Conservation (phyloP, 2,113 vertebrate species). For the Phaethornis superciliosus region DNA sequence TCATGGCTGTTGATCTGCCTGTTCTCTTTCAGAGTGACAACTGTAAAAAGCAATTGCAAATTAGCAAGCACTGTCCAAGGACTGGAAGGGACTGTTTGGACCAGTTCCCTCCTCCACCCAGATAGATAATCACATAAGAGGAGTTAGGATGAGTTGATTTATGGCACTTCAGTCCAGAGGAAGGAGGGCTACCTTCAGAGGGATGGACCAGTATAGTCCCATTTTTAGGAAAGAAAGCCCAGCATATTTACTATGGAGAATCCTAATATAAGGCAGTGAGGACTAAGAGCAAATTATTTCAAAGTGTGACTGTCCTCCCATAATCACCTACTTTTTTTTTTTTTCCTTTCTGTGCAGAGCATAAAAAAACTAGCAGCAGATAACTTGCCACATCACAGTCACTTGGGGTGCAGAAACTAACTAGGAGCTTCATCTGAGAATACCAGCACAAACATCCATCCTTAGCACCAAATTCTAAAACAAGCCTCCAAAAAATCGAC, state of each 20-base stretch:
- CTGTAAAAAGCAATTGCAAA: neutral
- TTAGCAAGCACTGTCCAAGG: neutral
- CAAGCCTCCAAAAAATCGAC: neutral
- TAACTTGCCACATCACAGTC: neutral
- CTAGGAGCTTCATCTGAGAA: neutral
- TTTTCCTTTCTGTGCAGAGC: neutral
- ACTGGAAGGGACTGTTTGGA: neutral
- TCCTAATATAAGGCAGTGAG: neutral
- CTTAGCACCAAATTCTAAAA: neutral
- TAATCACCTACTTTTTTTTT: neutral
- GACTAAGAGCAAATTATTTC: neutral
- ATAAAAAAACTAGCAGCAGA: neutral
- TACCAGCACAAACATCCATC: neutral
- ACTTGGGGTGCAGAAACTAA: neutral
- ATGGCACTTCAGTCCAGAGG: neutral
- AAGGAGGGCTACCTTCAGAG: neutral
- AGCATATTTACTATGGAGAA: neutral
- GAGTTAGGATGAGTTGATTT: neutral
- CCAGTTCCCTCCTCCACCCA: neutral
- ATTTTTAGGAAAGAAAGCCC: neutral
- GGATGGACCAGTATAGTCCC: neutral
- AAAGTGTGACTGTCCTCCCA: neutral
- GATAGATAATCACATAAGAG: neutral
- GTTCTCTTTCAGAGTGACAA: neutral
- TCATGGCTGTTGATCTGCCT: constrained; percentile 7